A percentile compares a stretch with the other conserved stretches of the same genome.
phyloP scores from a whole-genome alignment of 2,888 invertebrate species.

The Calameuta idolon region DNA sequence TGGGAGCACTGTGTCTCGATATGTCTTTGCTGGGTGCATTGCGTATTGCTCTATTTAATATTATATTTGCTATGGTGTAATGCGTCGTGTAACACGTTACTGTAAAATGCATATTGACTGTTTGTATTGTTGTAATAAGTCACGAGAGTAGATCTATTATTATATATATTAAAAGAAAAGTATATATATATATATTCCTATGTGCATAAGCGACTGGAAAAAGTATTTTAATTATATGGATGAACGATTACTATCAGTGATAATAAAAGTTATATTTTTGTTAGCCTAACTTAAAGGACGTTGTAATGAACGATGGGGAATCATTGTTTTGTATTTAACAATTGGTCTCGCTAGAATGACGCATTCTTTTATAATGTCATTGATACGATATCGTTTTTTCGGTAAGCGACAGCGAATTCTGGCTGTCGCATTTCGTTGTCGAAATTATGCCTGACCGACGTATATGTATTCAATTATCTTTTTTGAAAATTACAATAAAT shows the following conservation, averaged over 20 bases:
- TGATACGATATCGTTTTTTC: conserved; percentile 16
- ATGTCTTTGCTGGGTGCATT: conserved; percentile 1
- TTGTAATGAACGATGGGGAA: conserved; percentile 37
- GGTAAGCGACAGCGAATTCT: not conserved
- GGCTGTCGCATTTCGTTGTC: not conserved
- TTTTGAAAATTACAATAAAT: conserved; percentile 44
- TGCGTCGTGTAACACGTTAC: conserved; percentile 19
- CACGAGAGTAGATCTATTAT: conserved; percentile 41
- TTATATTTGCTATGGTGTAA: conserved; percentile 19
- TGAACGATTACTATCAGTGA: conserved; percentile 36
- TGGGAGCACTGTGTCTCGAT: not conserved
- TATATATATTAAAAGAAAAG: conserved; percentile 23
- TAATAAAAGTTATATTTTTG: conserved; percentile 59
- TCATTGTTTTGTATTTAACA: conserved; percentile 45
- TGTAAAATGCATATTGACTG: conserved; percentile 44
- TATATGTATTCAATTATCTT: conserved; percentile 38
- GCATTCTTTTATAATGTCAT: conserved; percentile 42
- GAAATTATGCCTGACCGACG: conserved; percentile 26
- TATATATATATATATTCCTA: conserved; percentile 17
- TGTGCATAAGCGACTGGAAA: conserved; percentile 40
- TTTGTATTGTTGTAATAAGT: conserved; percentile 57
- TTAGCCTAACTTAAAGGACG: conserved; percentile 45
- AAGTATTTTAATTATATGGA: conserved; percentile 50
- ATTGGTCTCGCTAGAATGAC: conserved; percentile 23
- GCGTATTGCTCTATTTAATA: conserved; percentile 1